These are phyloP conservation scores for Ochropacha duplaris DNA, from an alignment of 2,888 invertebrate genomes.

Conservation along the genomic window DNA sequence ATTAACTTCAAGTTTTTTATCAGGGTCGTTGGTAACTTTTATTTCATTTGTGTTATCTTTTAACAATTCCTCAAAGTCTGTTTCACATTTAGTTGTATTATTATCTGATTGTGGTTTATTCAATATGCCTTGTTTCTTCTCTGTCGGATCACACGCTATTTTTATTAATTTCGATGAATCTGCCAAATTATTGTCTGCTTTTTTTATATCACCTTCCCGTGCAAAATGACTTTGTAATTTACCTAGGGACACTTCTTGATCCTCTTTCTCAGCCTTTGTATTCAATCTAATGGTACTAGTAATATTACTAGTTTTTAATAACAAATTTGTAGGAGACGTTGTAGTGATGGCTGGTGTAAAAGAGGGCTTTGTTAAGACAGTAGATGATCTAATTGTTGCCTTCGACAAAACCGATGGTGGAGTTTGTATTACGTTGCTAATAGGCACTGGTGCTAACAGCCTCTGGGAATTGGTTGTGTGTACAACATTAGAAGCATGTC, in stretches of 20 bases:
- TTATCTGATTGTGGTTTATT: constrained; percentile 35
- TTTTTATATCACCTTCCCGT: constrained; percentile 24
- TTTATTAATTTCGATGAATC: constrained; percentile 11
- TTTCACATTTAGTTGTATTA: constrained; percentile 61
- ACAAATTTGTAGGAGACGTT: constrained; percentile 55
- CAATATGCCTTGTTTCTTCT: constrained; percentile 36
- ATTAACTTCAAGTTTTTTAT: constrained; percentile 70
- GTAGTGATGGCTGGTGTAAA: constrained; percentile 53
- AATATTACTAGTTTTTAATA: constrained; percentile 55
- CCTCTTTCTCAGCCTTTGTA: constrained; percentile 50
- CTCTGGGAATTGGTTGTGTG: constrained; percentile 67
- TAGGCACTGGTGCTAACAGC: constrained; percentile 55
- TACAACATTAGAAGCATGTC: constrained; percentile 65
- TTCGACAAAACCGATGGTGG: constrained; percentile 67
- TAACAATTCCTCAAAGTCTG: constrained; percentile 77
- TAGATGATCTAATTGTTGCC: constrained; percentile 60
- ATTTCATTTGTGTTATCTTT: constrained; percentile 79
- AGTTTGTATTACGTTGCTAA: constrained; percentile 59
- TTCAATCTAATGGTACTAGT: constrained; percentile 50
- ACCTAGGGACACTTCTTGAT: constrained; percentile 23
- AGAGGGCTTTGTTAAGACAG: constrained; percentile 59
- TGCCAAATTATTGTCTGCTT: constrained; percentile 15
- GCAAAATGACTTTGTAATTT: constrained; percentile 30
- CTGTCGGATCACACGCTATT: constrained; percentile 24
- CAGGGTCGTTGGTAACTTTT: constrained; percentile 68